These are phyloP conservation scores for Poecilus cupreus DNA, from an alignment of 2,888 invertebrate genomes.

Conservation along the genomic window DNA sequence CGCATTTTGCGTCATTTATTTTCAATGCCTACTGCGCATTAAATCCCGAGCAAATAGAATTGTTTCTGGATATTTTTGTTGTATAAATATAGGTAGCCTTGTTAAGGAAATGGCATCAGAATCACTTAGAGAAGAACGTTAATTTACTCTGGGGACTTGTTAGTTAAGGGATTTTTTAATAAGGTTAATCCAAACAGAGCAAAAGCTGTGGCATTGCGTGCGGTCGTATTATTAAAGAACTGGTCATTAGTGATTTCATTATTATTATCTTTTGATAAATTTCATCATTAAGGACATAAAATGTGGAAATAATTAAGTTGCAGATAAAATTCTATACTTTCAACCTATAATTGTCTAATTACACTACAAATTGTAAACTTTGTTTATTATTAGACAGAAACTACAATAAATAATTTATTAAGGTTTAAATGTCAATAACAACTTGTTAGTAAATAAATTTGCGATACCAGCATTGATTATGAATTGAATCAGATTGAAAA, in stretches of 20 bases:
- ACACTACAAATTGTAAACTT: too few species aligned
- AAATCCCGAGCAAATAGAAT: slow-evolving; percentile 22
- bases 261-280: not conserved
- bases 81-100: slow-evolving; percentile 17
- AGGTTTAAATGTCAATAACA: slow-evolving; percentile 6
- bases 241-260: not conserved
- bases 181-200: not conserved
- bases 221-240: not conserved
- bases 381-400: too few species aligned
- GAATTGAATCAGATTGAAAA: not conserved
- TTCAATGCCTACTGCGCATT: not conserved
- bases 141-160: slow-evolving; percentile 7
- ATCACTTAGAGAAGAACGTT: not conserved
- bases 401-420: too few species aligned
- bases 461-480: not conserved
- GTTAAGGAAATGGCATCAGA: not conserved
- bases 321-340: not conserved
- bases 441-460: slow-evolving; percentile 14
- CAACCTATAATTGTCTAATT: not conserved
- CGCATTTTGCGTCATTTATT: not conserved
- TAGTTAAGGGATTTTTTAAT: not conserved
- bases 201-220: slow-evolving; percentile 23
- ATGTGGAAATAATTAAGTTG: too few species aligned
- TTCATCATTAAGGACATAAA: not conserved
- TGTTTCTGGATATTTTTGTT: not conserved